phyloP scores from a whole-genome alignment of 2,113 vertebrate genomes.

The Phalacrocorax carbo region DNA sequence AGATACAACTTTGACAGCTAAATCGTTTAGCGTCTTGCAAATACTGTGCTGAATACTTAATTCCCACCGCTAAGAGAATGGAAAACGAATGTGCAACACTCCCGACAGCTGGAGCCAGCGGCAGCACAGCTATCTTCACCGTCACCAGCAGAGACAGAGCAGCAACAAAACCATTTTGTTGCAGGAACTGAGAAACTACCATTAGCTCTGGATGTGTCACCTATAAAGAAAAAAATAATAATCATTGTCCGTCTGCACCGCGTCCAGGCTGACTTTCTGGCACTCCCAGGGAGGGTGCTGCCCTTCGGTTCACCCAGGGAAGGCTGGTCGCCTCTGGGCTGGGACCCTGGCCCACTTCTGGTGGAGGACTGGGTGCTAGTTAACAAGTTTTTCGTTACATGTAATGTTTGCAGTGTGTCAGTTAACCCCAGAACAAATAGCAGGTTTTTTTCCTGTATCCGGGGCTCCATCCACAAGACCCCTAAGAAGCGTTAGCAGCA shows the following conservation, averaged over 20 bases:
- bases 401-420: fast-evolving
- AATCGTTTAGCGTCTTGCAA: not conserved
- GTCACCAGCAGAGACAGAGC: not conserved
- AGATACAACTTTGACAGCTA: not conserved
- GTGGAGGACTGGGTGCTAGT: not conserved
- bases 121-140: not conserved
- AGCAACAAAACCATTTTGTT: not conserved
- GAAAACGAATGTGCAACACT: not conserved
- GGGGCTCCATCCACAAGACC: not conserved
- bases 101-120: not conserved
- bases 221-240: not conserved
- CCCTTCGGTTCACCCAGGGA: not conserved
- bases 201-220: not conserved
- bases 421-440: not conserved
- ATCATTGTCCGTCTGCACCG: not conserved
- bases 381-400: fast-evolving
- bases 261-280: not conserved
- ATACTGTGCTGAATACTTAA: not conserved
- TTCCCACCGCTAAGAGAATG: not conserved
- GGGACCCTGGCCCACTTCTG: not conserved
- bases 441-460: not conserved
- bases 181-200: not conserved
- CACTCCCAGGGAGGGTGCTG: not conserved
- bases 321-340: not conserved
- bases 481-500: not conserved